These are phyloP conservation scores for Geopemphigus sp. DNA, from an alignment of 1,140 invertebrate species.

Conservation along the genomic window DNA sequence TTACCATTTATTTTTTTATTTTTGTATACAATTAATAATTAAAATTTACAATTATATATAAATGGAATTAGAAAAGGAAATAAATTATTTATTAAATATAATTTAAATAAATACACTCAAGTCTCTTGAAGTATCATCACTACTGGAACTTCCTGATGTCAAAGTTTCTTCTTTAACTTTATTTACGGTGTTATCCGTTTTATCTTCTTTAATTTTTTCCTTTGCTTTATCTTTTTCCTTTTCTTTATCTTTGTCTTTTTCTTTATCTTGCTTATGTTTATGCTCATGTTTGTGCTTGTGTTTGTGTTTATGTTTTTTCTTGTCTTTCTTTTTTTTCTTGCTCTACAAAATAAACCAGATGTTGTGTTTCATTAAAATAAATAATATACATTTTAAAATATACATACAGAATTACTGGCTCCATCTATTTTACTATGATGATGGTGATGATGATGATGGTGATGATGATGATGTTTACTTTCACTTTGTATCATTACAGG, in stretches of 20 bases:
- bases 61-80: too few relatives aligned
- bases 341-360: conserved; percentile 53
- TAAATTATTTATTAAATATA: too few relatives aligned
- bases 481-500: conserved; percentile 5
- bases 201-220: conserved; percentile 54
- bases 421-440: conserved; percentile 54
- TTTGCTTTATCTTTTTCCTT: conserved; percentile 59
- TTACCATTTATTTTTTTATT: too few relatives aligned
- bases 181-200: conserved; percentile 54
- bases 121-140: conserved; percentile 57
- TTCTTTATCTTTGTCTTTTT: conserved; percentile 54
- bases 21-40: too few relatives aligned
- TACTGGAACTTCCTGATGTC: conserved; percentile 65
- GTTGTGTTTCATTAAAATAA: neutral
- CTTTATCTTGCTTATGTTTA: conserved; percentile 63
- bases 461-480: conserved; percentile 33
- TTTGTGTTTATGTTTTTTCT: conserved; percentile 78
- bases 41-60: too few relatives aligned
- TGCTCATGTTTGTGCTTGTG: conserved; percentile 74
- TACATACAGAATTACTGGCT: conserved; percentile 58
- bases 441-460: conserved; percentile 29
- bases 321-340: conserved; percentile 77
- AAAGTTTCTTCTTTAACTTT: conserved; percentile 63
- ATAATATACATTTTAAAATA: conserved; percentile 56
- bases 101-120: conserved; percentile 46